These are phyloP conservation scores for Ceratosolen fusciceps DNA, from an alignment of 1,140 invertebrate genomes.

Conservation along the genomic window DNA sequence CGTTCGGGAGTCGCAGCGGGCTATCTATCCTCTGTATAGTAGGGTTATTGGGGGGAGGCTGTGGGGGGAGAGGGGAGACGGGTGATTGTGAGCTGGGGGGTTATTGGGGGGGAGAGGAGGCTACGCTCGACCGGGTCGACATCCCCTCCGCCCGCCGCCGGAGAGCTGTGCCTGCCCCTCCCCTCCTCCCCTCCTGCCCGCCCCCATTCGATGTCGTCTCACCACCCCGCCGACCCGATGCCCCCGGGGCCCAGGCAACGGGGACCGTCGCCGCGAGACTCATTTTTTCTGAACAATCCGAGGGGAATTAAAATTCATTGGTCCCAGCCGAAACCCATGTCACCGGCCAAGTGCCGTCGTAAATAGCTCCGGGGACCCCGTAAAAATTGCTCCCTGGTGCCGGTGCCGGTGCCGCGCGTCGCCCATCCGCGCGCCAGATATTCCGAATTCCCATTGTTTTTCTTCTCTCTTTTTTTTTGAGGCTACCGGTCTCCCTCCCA, in stretches of 20 bases:
- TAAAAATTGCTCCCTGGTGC: conserved; percentile 65
- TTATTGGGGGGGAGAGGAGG: too few species aligned
- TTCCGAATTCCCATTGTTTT: conserved; percentile 52
- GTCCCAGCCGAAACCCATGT: conserved; percentile 68
- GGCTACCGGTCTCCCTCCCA: too few species aligned
- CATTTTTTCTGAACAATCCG: conserved; percentile 55
- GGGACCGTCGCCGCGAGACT: not conserved
- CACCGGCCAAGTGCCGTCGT: conserved; percentile 69
- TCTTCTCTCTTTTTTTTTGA: conserved; percentile 52
- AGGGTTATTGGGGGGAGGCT: too few species aligned
- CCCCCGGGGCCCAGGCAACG: not conserved
- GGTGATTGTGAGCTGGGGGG: too few species aligned
- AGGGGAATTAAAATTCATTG: conserved; percentile 71
- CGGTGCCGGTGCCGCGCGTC: conserved; percentile 50
- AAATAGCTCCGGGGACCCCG: conserved; percentile 64
- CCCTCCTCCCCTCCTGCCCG: not conserved
- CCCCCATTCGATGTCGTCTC: not conserved
- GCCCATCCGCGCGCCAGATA: conserved; percentile 55
- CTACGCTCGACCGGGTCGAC: too few species aligned
- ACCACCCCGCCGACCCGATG: not conserved
- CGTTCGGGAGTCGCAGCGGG: conserved; percentile 62
- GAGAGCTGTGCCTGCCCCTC: not conserved
- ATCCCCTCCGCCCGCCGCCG: not conserved
- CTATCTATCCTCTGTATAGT: conserved; percentile 11
- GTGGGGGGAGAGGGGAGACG: too few species aligned